Percentiles rank a stretch among this genome's conserved stretches.
phyloP scores from a whole-genome alignment of 2,888 invertebrate genomes.

The Dolichomitus sp. region DNA sequence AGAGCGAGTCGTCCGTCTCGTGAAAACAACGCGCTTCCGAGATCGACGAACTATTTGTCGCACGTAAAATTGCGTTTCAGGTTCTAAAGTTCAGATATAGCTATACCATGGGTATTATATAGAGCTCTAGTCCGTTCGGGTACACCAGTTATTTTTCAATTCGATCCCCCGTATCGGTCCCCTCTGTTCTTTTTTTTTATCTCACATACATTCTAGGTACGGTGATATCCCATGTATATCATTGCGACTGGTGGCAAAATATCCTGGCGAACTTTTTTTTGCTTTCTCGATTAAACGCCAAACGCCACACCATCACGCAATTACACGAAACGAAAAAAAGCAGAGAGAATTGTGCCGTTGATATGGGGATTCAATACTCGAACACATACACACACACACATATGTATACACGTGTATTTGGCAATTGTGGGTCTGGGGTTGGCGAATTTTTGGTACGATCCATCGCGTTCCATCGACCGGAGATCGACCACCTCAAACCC shows the following conservation, averaged over 20 bases:
- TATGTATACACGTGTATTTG: neutral
- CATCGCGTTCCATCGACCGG: conserved; percentile 51
- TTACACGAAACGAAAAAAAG: conserved; percentile 47
- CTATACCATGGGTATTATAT: conserved; percentile 1
- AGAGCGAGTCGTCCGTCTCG: conserved; percentile 9
- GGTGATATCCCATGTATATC: conserved; percentile 28
- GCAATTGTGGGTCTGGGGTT: conserved; percentile 30
- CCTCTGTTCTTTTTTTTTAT: conserved; percentile 8
- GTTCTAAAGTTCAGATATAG: conserved; percentile 24
- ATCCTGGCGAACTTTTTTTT: conserved; percentile 32
- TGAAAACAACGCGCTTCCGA: neutral
- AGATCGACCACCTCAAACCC: conserved; percentile 45
- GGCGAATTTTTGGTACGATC: conserved; percentile 48
- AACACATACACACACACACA: neutral
- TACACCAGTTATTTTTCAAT: conserved; percentile 56
- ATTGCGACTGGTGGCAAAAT: conserved; percentile 46
- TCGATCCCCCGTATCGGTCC: conserved; percentile 10
- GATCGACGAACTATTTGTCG: conserved; percentile 3
- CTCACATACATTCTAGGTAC: conserved; percentile 27
- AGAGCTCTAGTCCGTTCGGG: conserved; percentile 5
- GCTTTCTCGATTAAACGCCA: conserved; percentile 31
- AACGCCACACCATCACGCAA: conserved; percentile 53
- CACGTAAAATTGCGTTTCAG: conserved; percentile 26
- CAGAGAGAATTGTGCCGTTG: conserved; percentile 24
- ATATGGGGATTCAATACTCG: conserved; percentile 10